Percentiles rank a stretch among this genome's conserved stretches.
Conservation (phyloP, 64 coral and sea anemone species). For the Montipora efflorescens region DNA sequence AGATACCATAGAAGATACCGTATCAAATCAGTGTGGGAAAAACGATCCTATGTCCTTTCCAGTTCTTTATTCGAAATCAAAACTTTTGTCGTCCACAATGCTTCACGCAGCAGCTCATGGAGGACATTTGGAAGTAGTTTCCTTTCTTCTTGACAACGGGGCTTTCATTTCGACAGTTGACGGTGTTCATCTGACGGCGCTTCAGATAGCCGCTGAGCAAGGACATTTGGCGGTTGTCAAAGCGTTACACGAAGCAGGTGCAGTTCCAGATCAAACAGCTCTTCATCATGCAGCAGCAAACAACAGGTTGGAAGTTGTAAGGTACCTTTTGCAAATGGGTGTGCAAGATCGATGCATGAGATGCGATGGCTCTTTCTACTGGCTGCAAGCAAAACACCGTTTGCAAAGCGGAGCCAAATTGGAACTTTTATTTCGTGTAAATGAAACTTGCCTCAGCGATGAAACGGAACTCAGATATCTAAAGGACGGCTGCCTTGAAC, state of each 20-base stretch:
- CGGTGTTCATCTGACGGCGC: constrained; percentile 20
- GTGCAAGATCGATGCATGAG: constrained; percentile 21
- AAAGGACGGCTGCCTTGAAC: background rate
- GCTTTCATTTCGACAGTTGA: background rate
- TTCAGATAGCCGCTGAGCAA: constrained; percentile 38
- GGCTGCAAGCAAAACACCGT: background rate
- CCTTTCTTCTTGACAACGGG: background rate
- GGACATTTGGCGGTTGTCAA: constrained; percentile 37
- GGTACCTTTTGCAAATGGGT: constrained; percentile 14
- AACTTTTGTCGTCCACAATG: background rate
- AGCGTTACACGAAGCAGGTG: constrained; percentile 3
- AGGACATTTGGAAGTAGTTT: constrained; percentile 18
- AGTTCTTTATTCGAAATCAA: background rate
- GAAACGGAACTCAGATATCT: background rate
- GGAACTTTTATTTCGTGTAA: background rate
- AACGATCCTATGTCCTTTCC: background rate
- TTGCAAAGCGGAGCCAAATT: background rate
- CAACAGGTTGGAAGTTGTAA: constrained; percentile 18
- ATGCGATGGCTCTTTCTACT: constrained; percentile 50
- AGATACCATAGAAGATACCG: background rate
- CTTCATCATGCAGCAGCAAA: constrained; percentile 49
- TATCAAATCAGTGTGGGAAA: background rate
- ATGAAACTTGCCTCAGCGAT: background rate
- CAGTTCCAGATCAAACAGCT: constrained; percentile 33
- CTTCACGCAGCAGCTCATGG: constrained; percentile 25